Evolutionary conservation across 2,888 invertebrate species (phyloP).

Genomic region (Clusia tigrina): DNA sequence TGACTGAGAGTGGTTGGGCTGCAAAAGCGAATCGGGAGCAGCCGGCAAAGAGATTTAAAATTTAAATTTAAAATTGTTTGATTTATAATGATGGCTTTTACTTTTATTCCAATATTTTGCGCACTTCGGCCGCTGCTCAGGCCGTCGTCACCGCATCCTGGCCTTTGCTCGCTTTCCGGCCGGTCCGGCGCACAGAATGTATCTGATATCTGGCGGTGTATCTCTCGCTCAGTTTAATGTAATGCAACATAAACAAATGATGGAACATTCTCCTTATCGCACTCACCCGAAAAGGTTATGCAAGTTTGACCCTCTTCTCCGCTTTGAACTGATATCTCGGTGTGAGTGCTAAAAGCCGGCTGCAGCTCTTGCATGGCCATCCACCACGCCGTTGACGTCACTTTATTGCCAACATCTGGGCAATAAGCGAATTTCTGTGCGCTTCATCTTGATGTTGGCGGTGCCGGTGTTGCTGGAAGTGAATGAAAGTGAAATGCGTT

Average conservation of each 20-base stretch:
- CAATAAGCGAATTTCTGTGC: neutral
- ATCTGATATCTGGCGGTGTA: neutral
- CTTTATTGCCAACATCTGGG: slow-evolving; percentile 9
- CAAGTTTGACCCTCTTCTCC: slow-evolving; percentile 7
- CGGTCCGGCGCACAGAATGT: neutral
- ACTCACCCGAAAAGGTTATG: neutral
- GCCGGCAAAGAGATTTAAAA: neutral
- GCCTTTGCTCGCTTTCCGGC: neutral
- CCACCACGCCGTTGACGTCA: slow-evolving; percentile 15
- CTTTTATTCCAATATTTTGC: slow-evolving; percentile 29
- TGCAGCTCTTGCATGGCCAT: too few relatives aligned
- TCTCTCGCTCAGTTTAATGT: neutral
- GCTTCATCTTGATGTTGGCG: neutral
- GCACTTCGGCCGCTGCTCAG: too few relatives aligned
- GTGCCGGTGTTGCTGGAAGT: neutral
- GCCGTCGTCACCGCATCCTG: too few relatives aligned
- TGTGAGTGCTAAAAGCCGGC: neutral
- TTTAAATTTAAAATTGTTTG: slow-evolving; percentile 19
- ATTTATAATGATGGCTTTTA: slow-evolving; percentile 42
- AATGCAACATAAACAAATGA: neutral
- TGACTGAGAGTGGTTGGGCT: neutral
- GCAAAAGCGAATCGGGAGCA: neutral
- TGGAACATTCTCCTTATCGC: slow-evolving; percentile 4
- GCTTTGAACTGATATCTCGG: neutral
- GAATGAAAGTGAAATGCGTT: slow-evolving; percentile 20